phyloP scores from a whole-genome alignment of 2,888 invertebrate species.

The Cryptocheilus praepositus region DNA sequence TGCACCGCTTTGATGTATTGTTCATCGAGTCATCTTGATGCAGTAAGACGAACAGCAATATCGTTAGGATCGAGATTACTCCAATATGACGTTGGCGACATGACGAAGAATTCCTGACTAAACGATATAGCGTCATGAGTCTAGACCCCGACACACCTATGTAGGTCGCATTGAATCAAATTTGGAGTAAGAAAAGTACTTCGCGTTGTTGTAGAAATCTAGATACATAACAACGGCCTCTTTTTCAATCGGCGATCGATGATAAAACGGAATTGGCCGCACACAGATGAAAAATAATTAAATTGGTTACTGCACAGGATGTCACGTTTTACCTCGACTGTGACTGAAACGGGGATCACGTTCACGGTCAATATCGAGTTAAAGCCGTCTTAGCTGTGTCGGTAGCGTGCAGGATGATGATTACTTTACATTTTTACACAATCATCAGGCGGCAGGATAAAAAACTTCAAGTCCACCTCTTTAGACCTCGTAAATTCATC shows the following conservation, averaged over 20 bases:
- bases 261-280: constrained; percentile 30
- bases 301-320: constrained; percentile 18
- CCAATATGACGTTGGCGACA: too few relatives aligned
- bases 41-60: too few relatives aligned
- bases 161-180: constrained; percentile 2
- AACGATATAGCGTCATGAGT: too few relatives aligned
- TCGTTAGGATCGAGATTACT: too few relatives aligned
- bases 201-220: not conserved
- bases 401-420: too few relatives aligned
- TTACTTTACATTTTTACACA: too few relatives aligned
- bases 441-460: too few relatives aligned
- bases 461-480: too few relatives aligned
- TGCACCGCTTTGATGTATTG: constrained; percentile 31
- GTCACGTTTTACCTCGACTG: constrained; percentile 20
- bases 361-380: constrained; percentile 40
- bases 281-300: constrained; percentile 32
- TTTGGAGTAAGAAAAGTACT: not conserved
- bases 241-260: constrained; percentile 10
- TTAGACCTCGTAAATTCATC: too few relatives aligned
- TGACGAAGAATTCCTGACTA: too few relatives aligned
- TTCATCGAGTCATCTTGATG: not conserved
- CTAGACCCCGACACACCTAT: not conserved
- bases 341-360: constrained; percentile 28
- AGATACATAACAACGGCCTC: not conserved
- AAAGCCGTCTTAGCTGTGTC: too few relatives aligned